Base-by-base conservation (phyloP, 2,113 vertebrate genomes). In the Oenanthe oenanthe region DNA sequence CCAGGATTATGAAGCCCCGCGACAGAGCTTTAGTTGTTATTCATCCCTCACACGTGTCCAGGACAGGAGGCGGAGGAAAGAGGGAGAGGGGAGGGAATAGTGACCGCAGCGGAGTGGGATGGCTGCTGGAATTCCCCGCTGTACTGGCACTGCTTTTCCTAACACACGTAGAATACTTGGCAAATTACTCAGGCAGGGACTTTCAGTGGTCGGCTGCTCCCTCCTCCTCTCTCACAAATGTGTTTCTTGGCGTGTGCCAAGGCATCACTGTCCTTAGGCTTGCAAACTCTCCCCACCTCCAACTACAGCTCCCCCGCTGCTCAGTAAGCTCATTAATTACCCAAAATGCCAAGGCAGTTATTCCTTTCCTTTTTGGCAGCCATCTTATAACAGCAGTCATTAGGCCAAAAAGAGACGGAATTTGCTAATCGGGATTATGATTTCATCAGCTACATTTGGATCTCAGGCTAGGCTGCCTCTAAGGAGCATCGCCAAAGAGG, bases 61-160 rank as follows among this genome's bases (percentile, higher is more conserved):
- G 17, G 88, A 56, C 77, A 82, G 92, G 57, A 94, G 73, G 81
- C 4, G 96, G 95, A 84, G 70, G 71, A 60, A 93, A 60, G 45
- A 3, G 0, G 67, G 32, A 66, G 6, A 34, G 47, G 76, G 85
- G 34, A 71, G 70, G 93, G 89, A 93, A 96, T 47, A 34, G 10
- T 3, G 42, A 7, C 9, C 5, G 38, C 58, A 24, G 10, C 3
- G 3, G 13, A 31, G n/a, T 12, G 12, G 47, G 26, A n/a, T 3
- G 4, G 58, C 54, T 84, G n/a, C 85, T 34, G 89, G 92, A 96
- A 96, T 92, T 96, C 62, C 93, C 95, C 93, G 42, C 29, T 31
- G 11, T 10, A 4, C 4, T 47, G 4, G 9, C 12, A 14, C 3
- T 32, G 38, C 10, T 58, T 78, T 71, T 19, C 18, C 25, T 8